phyloP scores from a whole-genome alignment of 2,888 invertebrate genomes.

The Muscina levida region DNA sequence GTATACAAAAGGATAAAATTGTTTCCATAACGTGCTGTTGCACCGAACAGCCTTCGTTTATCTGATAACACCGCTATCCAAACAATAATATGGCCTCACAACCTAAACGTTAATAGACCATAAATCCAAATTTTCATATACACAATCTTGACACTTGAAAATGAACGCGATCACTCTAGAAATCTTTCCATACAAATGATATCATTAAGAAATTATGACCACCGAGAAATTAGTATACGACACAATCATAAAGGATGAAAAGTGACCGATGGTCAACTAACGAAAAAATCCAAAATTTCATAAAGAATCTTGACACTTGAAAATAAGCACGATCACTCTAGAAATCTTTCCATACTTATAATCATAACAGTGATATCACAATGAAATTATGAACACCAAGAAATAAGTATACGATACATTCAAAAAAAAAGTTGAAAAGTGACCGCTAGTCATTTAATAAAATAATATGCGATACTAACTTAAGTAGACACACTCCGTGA shows the following conservation, averaged over 20 bases:
- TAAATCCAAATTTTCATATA: background rate
- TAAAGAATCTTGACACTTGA: background rate
- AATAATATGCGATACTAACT: too few species aligned
- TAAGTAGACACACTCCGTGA: too few species aligned
- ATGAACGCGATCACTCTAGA: background rate
- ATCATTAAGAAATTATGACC: background rate
- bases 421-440: background rate
- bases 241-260: background rate
- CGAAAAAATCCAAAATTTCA: slow-evolving; percentile 11
- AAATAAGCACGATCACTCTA: background rate
- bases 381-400: background rate
- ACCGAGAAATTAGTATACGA: background rate
- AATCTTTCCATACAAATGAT: slow-evolving; percentile 21
- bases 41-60: too few species aligned
- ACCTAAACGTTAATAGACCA: too few species aligned
- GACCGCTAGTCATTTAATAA: background rate
- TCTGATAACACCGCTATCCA: too few species aligned
- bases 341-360: slow-evolving; percentile 1
- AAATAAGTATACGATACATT: background rate
- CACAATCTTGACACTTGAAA: background rate
- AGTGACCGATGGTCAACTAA: background rate
- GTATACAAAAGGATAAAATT: too few species aligned
- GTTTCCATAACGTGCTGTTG: too few species aligned
- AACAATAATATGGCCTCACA: too few species aligned
- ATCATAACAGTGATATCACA: slow-evolving; percentile 8